Evolutionary conservation across 1,140 invertebrate genomes (phyloP), one percentile per base, ranked within the genome.

Genomic region (Bombus vancouverensis): DNA sequence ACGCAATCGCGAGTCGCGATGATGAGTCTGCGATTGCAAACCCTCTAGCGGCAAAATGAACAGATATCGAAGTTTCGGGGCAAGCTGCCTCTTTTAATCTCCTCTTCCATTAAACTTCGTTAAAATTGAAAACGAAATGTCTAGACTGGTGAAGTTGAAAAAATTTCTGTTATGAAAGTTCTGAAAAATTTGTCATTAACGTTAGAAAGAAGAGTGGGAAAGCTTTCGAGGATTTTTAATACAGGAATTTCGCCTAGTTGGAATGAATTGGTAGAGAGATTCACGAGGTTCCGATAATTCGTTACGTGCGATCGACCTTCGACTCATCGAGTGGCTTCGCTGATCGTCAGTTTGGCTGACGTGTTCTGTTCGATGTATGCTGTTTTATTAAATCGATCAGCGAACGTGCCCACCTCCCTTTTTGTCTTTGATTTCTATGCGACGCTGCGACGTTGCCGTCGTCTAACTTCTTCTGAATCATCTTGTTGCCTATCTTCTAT

Each of bases 301-400:
- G 81, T 84, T 74, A 68, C 57, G 42, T 68, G 39, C 42, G 74
- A 44, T 70, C 77, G 81, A 75, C 85, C 86, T 87, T 87, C 72
- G 72, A 68, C 42, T 81, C 68, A 62, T 68, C 53, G 79, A 81
- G 57, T 85, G 86, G 83, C 82, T 87, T 83, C 83, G 68, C 72
- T 80, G 71, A 37, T 65, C 37, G 75, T 32, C 70, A 68, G 53
- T 86, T 88, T 72, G 62, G 65, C 53, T 65, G 65, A 79, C 57
- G 62, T 57, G 44, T 85, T 80, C 39, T 37, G 68, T n/a, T 34
- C 68, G 66, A 70, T 80, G 66, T 81, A 47, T 32, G 68, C 68
- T 44, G 47, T 81, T 68, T 75, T 81, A 85, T 85, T 65, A 80
- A 81, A 85, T 85, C 62, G 84, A 85, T 68, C 78, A 65, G 39